A percentile compares a stretch with the other conserved stretches of the same genome.
These are phyloP conservation scores for Ceratitis capitata DNA, from an alignment of 1,140 invertebrate genomes.

Conservation along the genomic window DNA sequence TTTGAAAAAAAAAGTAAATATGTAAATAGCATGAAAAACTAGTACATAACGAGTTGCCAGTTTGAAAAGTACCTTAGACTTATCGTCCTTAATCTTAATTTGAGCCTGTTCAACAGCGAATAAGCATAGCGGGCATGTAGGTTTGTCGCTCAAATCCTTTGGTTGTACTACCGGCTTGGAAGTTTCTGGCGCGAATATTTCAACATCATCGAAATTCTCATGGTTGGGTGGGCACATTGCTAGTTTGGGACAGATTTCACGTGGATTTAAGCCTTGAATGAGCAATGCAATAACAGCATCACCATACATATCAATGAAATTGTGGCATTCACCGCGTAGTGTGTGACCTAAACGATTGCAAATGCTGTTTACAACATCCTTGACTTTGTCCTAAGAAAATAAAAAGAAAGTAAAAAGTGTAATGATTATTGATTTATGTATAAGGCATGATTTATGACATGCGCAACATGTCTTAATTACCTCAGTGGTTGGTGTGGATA, in stretches of 20 bases:
- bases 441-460: no score
- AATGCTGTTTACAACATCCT: conserved; percentile 72
- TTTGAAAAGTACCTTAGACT: conserved; percentile 58
- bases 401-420: not conserved
- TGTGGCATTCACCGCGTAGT: conserved; percentile 74
- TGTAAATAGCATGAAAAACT: not conserved
- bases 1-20: not conserved
- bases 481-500: conserved; percentile 76
- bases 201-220: conserved; percentile 65
- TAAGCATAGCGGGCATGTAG: conserved; percentile 81
- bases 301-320: conserved; percentile 81
- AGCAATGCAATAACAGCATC: conserved; percentile 80
- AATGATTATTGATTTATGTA: not conserved
- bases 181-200: conserved; percentile 67
- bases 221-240: conserved; percentile 67
- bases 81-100: conserved; percentile 57
- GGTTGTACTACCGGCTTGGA: not conserved
- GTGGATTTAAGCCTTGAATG: conserved; percentile 83
- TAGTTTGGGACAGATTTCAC: conserved; percentile 67
- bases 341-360: conserved; percentile 75
- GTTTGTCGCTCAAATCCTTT: conserved; percentile 65
- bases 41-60: not conserved
- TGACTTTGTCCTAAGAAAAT: conserved; percentile 62
- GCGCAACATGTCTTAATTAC: no score
- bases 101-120: conserved; percentile 76